These are phyloP conservation scores for Strigamia crassipes DNA, from an alignment of 2,888 invertebrate genomes.

Conservation along the genomic window DNA sequence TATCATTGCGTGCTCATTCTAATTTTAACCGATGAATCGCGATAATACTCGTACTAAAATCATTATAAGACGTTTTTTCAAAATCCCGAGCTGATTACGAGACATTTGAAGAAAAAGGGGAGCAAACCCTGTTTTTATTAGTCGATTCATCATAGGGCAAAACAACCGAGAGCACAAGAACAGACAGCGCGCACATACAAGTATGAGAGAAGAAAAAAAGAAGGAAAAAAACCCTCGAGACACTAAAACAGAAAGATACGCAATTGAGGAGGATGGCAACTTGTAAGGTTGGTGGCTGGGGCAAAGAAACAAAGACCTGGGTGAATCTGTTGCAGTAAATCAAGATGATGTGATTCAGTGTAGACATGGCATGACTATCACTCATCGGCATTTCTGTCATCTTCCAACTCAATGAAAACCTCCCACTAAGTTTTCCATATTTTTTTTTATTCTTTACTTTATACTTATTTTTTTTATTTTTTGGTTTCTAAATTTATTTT, in stretches of 20 bases:
- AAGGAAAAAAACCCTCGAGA: not conserved
- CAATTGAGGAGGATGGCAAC: not conserved
- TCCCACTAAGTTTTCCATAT: not conserved
- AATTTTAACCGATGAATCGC: too few relatives aligned
- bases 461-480: not conserved
- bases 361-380: not conserved
- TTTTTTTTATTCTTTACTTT: too few relatives aligned
- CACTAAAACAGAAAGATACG: slow-evolving; percentile 2
- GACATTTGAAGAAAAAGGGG: not conserved
- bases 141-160: slow-evolving; percentile 14
- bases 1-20: too few relatives aligned
- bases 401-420: slow-evolving; percentile 13
- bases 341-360: slow-evolving; percentile 31
- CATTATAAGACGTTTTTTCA: not conserved
- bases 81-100: not conserved
- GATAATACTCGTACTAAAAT: too few relatives aligned
- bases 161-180: not conserved
- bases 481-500: not conserved
- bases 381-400: slow-evolving; percentile 30
- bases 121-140: not conserved
- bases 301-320: slow-evolving; percentile 25
- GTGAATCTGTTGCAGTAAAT: slow-evolving; percentile 7
- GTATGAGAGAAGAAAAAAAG: too few relatives aligned
- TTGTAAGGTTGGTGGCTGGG: slow-evolving; percentile 30
- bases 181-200: not conserved